A percentile compares a stretch with the other conserved stretches of the same genome.
phyloP scores from a whole-genome alignment of 2,113 vertebrate genomes.

The Micromys minutus region DNA sequence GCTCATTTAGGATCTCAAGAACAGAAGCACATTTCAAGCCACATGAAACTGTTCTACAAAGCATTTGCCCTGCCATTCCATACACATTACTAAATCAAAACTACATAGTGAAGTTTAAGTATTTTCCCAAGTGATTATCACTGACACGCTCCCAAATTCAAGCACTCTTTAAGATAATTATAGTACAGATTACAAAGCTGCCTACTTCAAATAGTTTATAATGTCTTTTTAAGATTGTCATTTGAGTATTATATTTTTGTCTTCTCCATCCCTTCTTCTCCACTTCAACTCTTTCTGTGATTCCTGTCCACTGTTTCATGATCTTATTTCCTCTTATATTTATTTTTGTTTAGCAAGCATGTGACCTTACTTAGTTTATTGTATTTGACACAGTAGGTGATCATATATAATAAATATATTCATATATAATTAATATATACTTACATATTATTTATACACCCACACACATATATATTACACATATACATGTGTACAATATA shows the following conservation, averaged over 20 bases:
- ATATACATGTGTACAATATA: too few species aligned
- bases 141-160: not conserved
- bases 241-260: not conserved
- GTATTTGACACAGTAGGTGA: not conserved
- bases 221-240: not conserved
- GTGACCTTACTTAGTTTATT: not conserved
- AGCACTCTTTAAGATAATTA: not conserved
- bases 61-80: not conserved
- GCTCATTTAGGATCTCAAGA: not conserved
- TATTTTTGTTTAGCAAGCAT: not conserved
- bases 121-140: not conserved
- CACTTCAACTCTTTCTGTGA: not conserved
- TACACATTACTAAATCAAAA: not conserved
- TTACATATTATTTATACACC: too few species aligned
- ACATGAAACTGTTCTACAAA: not conserved
- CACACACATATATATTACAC: not conserved
- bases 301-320: not conserved
- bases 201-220: not conserved
- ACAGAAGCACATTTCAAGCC: not conserved
- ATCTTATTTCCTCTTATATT: not conserved
- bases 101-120: not conserved
- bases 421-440: not conserved
- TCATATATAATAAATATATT: too few species aligned
- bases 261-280: not conserved
- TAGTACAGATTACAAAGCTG: conserved; percentile 1